Evolutionary conservation across 2,113 vertebrate genomes (phyloP), one percentile per base, ranked within the genome.

Genomic region (Melanotaenia duboulayi): DNA sequence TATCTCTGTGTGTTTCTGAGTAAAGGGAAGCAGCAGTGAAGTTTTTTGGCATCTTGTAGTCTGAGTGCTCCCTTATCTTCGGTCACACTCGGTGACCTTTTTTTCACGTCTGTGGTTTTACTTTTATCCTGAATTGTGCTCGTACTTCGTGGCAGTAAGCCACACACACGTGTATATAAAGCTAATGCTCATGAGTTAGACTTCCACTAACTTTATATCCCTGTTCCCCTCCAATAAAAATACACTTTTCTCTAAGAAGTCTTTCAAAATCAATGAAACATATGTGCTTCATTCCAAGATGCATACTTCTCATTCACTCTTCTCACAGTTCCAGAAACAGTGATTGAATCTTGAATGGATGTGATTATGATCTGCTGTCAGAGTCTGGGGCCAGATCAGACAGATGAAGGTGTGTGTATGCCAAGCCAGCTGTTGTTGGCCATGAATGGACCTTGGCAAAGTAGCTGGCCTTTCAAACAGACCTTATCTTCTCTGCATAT

Each of bases 391-490:
- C 87, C 83, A 81, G 84, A 91, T 91, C 87, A 89, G 81, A 85
- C 71, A 79, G 83, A 84, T 76, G 83, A 83, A 87, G 74, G 81
- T 84, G 81, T 69, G 62, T 14, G 65, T 22, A 48, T 73, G 87
- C 89, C 87, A 90, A 84, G 79, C 81, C 88, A 90, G 89, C 89
- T 91, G 90, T 77, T 90, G 79, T 82, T 84, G 86, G 87, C 87
- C 67, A 74, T 55, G 84, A 90, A 78, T 60, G 65, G 67, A 58
- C 67, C 83, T 90, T 86, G 84, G 80, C 86, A 76, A 67, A 75
- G 71, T 60, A 56, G 74, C 73, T 65, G 72, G 68, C 67, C 81
- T 87, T 90, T 90, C 67, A 91, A 83, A 65, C 58, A 81, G 76
- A 82, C 56, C 66, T 87, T 90, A 90, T 91, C 92, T 87, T 80